Evolutionary conservation across 2,797 vertebrate genomes (phyloP), one percentile per base, ranked within the genome.

Genomic region (Siniperca scherzeri): DNA sequence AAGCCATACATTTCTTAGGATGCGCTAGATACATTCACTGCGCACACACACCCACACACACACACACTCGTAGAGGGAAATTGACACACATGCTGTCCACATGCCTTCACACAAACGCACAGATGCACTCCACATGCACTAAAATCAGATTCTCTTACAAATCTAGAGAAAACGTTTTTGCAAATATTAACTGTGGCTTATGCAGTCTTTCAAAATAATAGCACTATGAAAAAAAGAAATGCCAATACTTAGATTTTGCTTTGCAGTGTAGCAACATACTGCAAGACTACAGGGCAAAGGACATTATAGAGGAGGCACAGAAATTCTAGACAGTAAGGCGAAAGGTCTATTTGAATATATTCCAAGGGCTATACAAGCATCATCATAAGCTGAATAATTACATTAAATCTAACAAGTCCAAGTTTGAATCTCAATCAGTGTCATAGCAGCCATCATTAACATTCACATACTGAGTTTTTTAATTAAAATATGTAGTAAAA

Each of bases 1-100:
- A 99, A 99, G 98, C 98, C 98, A 99, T 99, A 98, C 97, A 96
- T 98, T 97, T 97, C 96, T 93, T 95, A 95, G 94, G 92, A 94
- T 89, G 92, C 91, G 91, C 91, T 93, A 91, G 90, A 90, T 87
- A 92, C 84, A 91, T 82, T 91, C 87, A 93, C 88, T 73, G 84
- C 90, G 66, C 80, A 82, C 73, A 87, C 38, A 76, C 60, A 82
- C 55, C 78, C 46, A 74, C 74, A 70, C 65, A 75, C 27, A 55
- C 56, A 60, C 60, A 50, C 59, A 60, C 8, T 57, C 42, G 8
- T 64, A 85, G 83, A 87, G 75, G 81, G 78, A 90, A 84, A 87
- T 79, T 57, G 60, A 88, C 55, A 89, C 88, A 92, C 89, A 81
- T 82, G 86, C 76, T 88, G 80, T 88, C 69, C 89, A 92, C 91